Conservation (phyloP, 2,888 invertebrate species). For the Drosophila pseudotalamancana region DNA sequence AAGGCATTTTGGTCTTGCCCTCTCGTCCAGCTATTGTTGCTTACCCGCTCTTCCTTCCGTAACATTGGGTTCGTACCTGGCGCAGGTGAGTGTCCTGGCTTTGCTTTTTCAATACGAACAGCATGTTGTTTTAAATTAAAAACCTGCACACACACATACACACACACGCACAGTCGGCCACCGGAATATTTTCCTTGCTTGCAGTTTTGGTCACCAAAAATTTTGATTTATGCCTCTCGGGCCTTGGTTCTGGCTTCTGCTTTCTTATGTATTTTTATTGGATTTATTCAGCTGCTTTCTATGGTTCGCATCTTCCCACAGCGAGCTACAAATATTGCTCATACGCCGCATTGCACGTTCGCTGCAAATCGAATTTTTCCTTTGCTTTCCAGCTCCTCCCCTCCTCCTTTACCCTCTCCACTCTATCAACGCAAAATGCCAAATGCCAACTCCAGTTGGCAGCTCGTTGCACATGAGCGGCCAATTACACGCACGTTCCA, state of each 20-base stretch:
- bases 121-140: conserved; percentile 77
- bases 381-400: neutral
- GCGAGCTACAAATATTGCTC: conserved; percentile 50
- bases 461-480: conserved; percentile 67
- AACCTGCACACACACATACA: conserved; percentile 52
- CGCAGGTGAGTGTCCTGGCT: conserved; percentile 50
- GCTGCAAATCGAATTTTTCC: conserved; percentile 49
- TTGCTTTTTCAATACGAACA: conserved; percentile 43
- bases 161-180: conserved; percentile 1
- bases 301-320: neutral
- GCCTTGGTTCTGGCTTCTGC: conserved; percentile 5
- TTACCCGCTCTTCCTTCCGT: neutral
- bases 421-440: no score
- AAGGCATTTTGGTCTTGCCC: conserved; percentile 65
- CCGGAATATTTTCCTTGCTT: conserved; percentile 53
- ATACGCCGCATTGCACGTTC: conserved; percentile 62
- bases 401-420: no score
- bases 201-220: conserved; percentile 55
- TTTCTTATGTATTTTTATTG: conserved; percentile 59
- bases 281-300: conserved; percentile 44
- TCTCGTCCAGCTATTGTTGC: conserved; percentile 20
- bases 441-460: conserved; percentile 41
- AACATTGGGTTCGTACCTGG: conserved; percentile 8
- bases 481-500: conserved; percentile 56
- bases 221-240: conserved; percentile 54